Evolutionary conservation across 2,888 invertebrate species (phyloP).

Genomic region (Volucella zonaria): DNA sequence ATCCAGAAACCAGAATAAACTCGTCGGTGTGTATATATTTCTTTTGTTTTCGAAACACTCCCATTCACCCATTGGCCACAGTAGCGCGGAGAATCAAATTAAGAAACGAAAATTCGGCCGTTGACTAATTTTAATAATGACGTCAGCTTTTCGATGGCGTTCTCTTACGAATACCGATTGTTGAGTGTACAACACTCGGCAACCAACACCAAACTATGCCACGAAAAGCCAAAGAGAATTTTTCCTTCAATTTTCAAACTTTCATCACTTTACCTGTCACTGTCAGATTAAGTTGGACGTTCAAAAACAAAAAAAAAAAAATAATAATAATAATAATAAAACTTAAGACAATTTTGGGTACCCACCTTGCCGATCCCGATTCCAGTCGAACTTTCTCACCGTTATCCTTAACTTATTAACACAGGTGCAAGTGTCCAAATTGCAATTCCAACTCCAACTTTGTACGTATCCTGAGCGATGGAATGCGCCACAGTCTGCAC

Average conservation of each 20-base stretch:
- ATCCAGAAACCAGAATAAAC: background rate
- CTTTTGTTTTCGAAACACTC: slow-evolving; percentile 37
- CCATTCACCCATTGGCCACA: slow-evolving; percentile 11
- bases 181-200: slow-evolving; percentile 11
- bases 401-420: too few species aligned
- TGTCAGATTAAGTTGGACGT: too few species aligned
- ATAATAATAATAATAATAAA: too few species aligned
- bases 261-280: too few species aligned
- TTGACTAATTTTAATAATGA: slow-evolving; percentile 71
- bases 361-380: too few species aligned
- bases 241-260: too few species aligned
- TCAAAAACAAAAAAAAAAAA: too few species aligned
- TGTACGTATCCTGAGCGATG: slow-evolving; percentile 23
- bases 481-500: slow-evolving; percentile 69
- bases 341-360: too few species aligned
- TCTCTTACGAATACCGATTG: slow-evolving; percentile 4
- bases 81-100: background rate
- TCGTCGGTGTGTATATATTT: background rate
- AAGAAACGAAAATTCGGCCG: background rate
- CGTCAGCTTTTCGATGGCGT: slow-evolving; percentile 58
- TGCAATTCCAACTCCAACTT: slow-evolving; percentile 25
- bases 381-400: too few species aligned
- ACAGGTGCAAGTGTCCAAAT: too few species aligned
- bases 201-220: slow-evolving; percentile 16
- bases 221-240: background rate